Percentiles rank a stretch among this genome's conserved stretches.
Evolutionary conservation across 1,140 invertebrate genomes (phyloP).

Genomic region (Diabrotica virgifera): DNA sequence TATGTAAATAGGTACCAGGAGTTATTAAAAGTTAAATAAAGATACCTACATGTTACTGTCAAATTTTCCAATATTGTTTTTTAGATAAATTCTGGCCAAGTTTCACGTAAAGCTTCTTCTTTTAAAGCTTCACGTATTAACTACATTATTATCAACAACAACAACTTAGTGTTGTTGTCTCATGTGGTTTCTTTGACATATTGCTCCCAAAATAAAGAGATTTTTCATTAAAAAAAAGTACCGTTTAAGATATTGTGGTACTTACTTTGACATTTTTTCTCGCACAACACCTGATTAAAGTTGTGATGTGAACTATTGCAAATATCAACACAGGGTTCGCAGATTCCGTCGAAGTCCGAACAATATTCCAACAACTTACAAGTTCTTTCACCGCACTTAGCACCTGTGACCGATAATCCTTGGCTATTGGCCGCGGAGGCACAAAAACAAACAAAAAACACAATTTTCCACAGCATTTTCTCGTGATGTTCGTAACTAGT

Average conservation of each 20-base stretch:
- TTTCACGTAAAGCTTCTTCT: too few species aligned
- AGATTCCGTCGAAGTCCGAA: constrained; percentile 28
- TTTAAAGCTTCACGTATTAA: too few species aligned
- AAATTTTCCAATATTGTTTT: too few species aligned
- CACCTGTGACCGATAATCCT: constrained; percentile 26
- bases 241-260: constrained; percentile 5
- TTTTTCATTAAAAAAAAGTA: too few species aligned
- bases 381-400: constrained; percentile 34
- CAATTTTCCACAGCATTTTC: constrained; percentile 25
- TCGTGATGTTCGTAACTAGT: constrained; percentile 16
- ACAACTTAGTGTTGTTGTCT: too few species aligned
- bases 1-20: too few species aligned
- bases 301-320: constrained; percentile 32
- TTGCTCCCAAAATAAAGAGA: too few species aligned
- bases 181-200: too few species aligned
- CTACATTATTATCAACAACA: too few species aligned
- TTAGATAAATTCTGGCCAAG: too few species aligned
- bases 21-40: too few species aligned
- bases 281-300: constrained; percentile 31
- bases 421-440: constrained; percentile 9
- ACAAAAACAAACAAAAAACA: constrained; percentile 17
- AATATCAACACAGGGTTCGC: constrained; percentile 32
- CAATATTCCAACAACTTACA: constrained; percentile 35
- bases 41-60: too few species aligned
- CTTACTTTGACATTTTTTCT: constrained; percentile 39